Base-by-base conservation (phyloP, 1,140 invertebrate genomes). In the Drosophila orena region DNA sequence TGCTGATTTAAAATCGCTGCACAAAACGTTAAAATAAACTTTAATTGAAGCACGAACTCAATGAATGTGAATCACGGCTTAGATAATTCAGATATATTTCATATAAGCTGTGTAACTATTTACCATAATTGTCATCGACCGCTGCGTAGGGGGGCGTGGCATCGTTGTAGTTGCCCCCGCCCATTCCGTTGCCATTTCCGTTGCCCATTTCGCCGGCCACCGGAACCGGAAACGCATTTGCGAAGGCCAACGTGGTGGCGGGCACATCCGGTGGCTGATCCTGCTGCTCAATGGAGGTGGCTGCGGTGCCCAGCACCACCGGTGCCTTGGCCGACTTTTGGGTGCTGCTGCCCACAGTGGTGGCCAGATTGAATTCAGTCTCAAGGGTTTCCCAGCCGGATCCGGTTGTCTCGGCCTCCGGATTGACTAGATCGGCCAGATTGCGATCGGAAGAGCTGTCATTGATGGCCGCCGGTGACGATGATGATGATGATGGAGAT, bases 51-150 rank as follows among this genome's bases (percentile, higher is more conserved):
- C 44, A 47, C 44, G 44, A n/a, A 27, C 44, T 47, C 22, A 8
- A 14, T 46, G n/a, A n/a, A n/a, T 14, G 14, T 46, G 44, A 46
- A 6, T 46, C 44, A 46, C 44, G 8, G 30, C 10, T 30, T 30
- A 24, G 24, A 24, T 24, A 24, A 4, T 14, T 14, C 1, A 38
- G 3, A 4, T 14, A 38, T 14, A 14, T 12, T 14, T 38, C 10
- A 10, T 43, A 11, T 27, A 47, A 56, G 52, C 27, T 44, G n/a
- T 2, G 10, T 22, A 10, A 37, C 53, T 88, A 91, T 76, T 91
- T 91, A 91, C 90, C 90, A 83, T 91, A 91, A 75, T 71, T 90
- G n/a, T 90, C 71, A 52, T 91, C 90, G 58, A 91, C 90, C 12
- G 90, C 90, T 6, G 86, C 90, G 69, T 91, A 91, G 3, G 90